Base-by-base conservation (phyloP, 2,888 invertebrate genomes). In the Arenicola marina region DNA sequence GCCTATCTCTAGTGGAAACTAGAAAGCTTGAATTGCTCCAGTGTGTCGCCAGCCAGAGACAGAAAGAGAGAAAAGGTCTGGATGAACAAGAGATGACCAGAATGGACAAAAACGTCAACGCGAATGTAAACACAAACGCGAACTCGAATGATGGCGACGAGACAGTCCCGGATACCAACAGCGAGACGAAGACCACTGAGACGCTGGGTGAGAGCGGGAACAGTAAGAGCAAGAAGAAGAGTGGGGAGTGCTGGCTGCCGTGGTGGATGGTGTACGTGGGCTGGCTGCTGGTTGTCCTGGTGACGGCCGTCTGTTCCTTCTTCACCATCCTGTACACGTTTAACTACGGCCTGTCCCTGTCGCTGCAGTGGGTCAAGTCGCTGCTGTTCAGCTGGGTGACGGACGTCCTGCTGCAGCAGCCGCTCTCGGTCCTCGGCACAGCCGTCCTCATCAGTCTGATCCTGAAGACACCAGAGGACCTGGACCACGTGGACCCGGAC, bases 331-430 rank as follows among this genome's bases (percentile, higher is more conserved):
- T 73, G 28, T 78, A 80, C 57, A 54, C 66, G n/a, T 72, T 74
- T n/a, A 63, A 71, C 62, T 80, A 78, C 59, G 78, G 79, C 4
- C 71, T 77, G 46, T 73, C 71, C 31, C 76, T 75, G 53, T 74
- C 76, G 7, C 71, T 70, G 2, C 70, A 75, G 59, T 81, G 80
- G 79, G 69, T 80, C 1, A 72, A 75, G 2, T 73, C 78, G 4
- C 67, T 79, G 51, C 51, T 78, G 3, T 61, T 75, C 15, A 70
- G 76, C 0, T 71, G 77, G 62, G 71, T 79, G 51, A 70, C 73
- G 1, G 75, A 76, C 0, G 65, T 78, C 0, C 64, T 77, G n/a
- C 33, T 81, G 18, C 74, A 73, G 1, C 75, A 79, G 56, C 79
- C 79, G 1, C 59, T 78, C 11, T 76, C 79, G 70, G 78, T 78